Percentiles rank a stretch among this genome's conserved stretches.
Conservation (phyloP, 2,888 invertebrate genomes). For the Glaucopsyche alexis region DNA sequence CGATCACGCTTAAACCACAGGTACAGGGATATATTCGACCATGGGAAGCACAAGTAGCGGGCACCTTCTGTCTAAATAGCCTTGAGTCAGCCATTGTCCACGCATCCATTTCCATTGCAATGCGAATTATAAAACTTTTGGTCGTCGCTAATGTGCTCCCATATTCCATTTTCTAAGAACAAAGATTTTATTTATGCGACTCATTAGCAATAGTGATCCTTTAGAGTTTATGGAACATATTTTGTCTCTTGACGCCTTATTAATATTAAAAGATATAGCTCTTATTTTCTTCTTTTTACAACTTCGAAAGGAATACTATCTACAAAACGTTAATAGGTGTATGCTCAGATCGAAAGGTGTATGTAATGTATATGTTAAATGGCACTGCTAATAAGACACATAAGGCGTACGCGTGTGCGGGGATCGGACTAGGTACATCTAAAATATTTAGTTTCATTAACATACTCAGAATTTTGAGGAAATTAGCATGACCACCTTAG, state of each 20-base stretch:
- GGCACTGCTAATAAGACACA: neutral
- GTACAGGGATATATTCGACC: too few species aligned
- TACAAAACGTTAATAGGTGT: too few species aligned
- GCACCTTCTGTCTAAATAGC: too few species aligned
- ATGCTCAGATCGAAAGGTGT: too few species aligned
- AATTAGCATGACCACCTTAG: too few species aligned
- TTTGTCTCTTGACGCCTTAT: neutral
- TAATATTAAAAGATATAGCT: neutral
- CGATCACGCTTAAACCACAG: too few species aligned
- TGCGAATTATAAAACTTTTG: slow-evolving; percentile 28
- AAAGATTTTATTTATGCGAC: slow-evolving; percentile 3
- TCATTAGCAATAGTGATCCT: neutral
- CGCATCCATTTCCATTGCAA: neutral
- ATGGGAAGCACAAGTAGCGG: too few species aligned
- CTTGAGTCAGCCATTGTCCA: too few species aligned
- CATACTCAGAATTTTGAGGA: too few species aligned
- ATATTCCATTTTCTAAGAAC: slow-evolving; percentile 8
- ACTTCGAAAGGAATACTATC: neutral
- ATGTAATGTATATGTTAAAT: neutral
- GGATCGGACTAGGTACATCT: too few species aligned
- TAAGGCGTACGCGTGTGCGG: too few species aligned
- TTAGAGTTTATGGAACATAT: neutral
- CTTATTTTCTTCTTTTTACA: neutral
- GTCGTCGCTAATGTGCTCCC: slow-evolving; percentile 19
- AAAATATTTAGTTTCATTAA: too few species aligned